Percentiles rank a stretch among this genome's conserved stretches.
phyloP scores from a whole-genome alignment of 1,140 invertebrate genomes.

The Drosophila teissieri region DNA sequence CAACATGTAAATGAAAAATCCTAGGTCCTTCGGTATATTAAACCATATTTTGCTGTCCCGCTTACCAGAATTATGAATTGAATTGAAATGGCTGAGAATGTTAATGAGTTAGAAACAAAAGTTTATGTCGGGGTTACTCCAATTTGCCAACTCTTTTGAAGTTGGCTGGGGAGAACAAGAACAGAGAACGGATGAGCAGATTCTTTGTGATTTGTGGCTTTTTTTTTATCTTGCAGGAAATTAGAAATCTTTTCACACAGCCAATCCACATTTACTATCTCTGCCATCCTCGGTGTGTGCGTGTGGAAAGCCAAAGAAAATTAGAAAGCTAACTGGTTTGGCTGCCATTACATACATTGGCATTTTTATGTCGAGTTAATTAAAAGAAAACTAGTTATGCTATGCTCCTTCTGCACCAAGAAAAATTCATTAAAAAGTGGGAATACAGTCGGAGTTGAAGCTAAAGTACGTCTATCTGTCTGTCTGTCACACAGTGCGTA shows the following conservation, averaged over 20 bases:
- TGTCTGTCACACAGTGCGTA: constrained; percentile 60
- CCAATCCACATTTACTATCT: constrained; percentile 17
- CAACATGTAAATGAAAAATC: constrained; percentile 68
- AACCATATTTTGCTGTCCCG: constrained; percentile 20
- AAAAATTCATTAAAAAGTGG: constrained; percentile 74
- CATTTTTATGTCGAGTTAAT: constrained; percentile 78
- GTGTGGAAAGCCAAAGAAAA: constrained; percentile 66
- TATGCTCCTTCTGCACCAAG: constrained; percentile 5
- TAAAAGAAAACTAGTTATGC: constrained; percentile 81
- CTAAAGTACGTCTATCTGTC: constrained; percentile 6
- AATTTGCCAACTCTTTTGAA: constrained; percentile 33
- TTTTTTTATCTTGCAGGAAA: constrained; percentile 61
- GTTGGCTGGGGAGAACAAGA: constrained; percentile 5
- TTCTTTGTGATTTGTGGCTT: constrained; percentile 57
- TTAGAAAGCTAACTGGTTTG: constrained; percentile 80
- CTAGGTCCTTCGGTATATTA: constrained; percentile 22
- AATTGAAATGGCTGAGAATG: constrained; percentile 21
- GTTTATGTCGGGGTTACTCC: constrained; percentile 13
- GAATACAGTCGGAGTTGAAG: constrained; percentile 32
- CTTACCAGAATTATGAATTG: constrained; percentile 19
- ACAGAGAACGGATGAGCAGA: constrained; percentile 11
- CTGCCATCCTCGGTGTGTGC: background rate
- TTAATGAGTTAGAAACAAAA: constrained; percentile 29
- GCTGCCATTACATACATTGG: constrained; percentile 49
- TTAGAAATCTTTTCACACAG: constrained; percentile 62